Conservation (phyloP, 2,888 invertebrate species). For the Steinernema hermaphroditum region DNA sequence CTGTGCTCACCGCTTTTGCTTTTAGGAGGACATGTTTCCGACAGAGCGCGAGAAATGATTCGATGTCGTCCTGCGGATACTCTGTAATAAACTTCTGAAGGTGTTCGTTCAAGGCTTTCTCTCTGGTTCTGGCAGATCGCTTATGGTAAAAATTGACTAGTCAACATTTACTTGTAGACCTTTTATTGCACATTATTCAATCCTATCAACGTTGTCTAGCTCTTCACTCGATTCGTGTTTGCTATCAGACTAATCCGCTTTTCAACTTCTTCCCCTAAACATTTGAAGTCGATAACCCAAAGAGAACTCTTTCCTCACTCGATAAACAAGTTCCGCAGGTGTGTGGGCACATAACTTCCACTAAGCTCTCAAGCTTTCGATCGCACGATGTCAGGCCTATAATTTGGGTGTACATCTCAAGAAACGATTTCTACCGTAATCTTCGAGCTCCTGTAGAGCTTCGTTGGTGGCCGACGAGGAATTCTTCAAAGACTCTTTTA, state of each 20-base stretch:
- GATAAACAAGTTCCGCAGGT: constrained; percentile 40
- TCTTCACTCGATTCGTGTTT: too few species aligned
- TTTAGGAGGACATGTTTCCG: too few species aligned
- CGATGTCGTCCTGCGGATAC: too few species aligned
- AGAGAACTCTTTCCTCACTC: neutral
- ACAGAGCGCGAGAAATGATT: too few species aligned
- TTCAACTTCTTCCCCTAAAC: neutral
- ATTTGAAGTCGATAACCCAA: neutral
- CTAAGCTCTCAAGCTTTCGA: constrained; percentile 38
- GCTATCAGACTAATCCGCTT: neutral
- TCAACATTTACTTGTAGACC: too few species aligned
- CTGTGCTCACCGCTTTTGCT: too few species aligned
- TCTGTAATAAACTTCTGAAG: too few species aligned
- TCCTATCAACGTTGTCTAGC: too few species aligned
- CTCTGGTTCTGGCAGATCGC: too few species aligned
- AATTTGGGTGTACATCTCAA: neutral
- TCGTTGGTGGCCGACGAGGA: neutral
- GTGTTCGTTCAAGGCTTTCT: too few species aligned
- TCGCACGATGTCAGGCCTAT: neutral
- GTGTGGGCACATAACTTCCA: constrained; percentile 40
- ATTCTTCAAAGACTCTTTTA: neutral
- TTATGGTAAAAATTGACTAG: too few species aligned
- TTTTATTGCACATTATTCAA: too few species aligned
- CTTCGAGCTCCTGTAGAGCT: neutral
- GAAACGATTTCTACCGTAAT: neutral